These are phyloP conservation scores for Acronicta aceris DNA, from an alignment of 2,888 invertebrate genomes.

Conservation along the genomic window DNA sequence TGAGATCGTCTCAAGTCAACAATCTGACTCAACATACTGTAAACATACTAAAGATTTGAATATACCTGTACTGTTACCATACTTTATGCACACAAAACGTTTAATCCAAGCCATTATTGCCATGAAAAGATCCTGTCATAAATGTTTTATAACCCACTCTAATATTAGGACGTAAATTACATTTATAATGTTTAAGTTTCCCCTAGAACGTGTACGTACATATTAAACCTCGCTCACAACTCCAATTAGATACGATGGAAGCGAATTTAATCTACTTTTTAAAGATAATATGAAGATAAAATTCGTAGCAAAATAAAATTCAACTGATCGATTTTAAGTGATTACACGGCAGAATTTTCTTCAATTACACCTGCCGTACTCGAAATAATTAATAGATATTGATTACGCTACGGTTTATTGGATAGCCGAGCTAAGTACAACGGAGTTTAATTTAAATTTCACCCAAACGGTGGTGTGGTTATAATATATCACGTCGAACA, in stretches of 20 bases:
- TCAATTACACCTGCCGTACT: slow-evolving; percentile 44
- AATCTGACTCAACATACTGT: slow-evolving; percentile 50
- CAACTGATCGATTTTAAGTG: slow-evolving; percentile 40
- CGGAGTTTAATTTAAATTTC: slow-evolving; percentile 63
- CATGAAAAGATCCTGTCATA: slow-evolving; percentile 33
- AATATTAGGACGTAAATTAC: slow-evolving; percentile 46
- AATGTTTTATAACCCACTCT: slow-evolving; percentile 40
- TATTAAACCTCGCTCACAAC: slow-evolving; percentile 34
- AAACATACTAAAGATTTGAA: slow-evolving; percentile 49
- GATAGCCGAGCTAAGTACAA: slow-evolving; percentile 25
- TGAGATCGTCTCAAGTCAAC: slow-evolving; percentile 49
- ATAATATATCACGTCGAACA: slow-evolving; percentile 47
- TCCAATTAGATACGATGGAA: slow-evolving; percentile 45
- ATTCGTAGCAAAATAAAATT: slow-evolving; percentile 47
- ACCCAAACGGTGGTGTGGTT: slow-evolving; percentile 58
- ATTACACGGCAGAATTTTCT: slow-evolving; percentile 45
- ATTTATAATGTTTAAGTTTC: slow-evolving; percentile 50
- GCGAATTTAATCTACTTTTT: slow-evolving; percentile 45
- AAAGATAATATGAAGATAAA: slow-evolving; percentile 35
- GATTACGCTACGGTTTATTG: slow-evolving; percentile 41
- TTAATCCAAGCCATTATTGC: slow-evolving; percentile 46
- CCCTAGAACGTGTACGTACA: slow-evolving; percentile 31
- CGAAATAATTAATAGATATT: slow-evolving; percentile 56
- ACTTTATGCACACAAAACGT: slow-evolving; percentile 34
- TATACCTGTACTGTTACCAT: slow-evolving; percentile 37